phyloP scores from a whole-genome alignment of 2,888 invertebrate genomes.

The Cerceris ruficornis region DNA sequence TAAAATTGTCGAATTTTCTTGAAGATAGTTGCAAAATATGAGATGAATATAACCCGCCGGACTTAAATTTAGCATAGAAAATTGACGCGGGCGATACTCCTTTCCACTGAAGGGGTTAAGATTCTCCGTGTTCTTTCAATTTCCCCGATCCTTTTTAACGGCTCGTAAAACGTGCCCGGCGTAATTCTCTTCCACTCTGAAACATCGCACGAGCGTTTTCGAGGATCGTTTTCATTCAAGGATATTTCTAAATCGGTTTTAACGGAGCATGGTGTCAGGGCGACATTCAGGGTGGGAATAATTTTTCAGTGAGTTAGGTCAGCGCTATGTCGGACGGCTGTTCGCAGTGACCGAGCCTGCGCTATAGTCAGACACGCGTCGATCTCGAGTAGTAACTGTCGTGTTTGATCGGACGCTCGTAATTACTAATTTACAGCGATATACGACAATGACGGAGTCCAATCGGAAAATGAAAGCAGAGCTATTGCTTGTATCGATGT shows the following conservation, averaged over 20 bases:
- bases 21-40: no score
- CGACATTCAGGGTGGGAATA: not conserved
- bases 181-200: not conserved
- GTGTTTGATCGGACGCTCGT: conserved; percentile 31
- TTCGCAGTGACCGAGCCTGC: conserved; percentile 44
- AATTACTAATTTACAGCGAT: not conserved
- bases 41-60: no score
- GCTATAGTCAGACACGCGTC: conserved; percentile 34
- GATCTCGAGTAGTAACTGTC: conserved; percentile 46
- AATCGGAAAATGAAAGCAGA: not conserved
- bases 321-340: conserved; percentile 45
- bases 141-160: not conserved
- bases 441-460: not conserved
- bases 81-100: no score
- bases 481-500: no score
- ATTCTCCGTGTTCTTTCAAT: no score
- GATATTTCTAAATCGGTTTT: not conserved
- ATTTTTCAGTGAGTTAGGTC: conserved; percentile 54
- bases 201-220: no score
- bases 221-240: no score
- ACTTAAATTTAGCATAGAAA: no score
- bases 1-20: no score
- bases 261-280: not conserved
- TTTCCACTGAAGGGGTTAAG: no score
- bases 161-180: not conserved